Evolutionary conservation across 2,113 vertebrate genomes (phyloP).

Genomic region (Bos taurus): ARS-UCD2.0 NC_037328.1:84933001-84933500

Average conservation of each 20-base stretch:
- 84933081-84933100: background rate
- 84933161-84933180: background rate
- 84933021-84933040: background rate
- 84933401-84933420: background rate
- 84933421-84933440: background rate
- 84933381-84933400: background rate
- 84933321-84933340: background rate
- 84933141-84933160: background rate
- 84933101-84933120: background rate
- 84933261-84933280: background rate
- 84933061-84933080: background rate
- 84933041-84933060: rapidly evolving
- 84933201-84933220: background rate
- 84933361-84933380: background rate
- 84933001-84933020: background rate
- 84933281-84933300: background rate
- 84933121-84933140: background rate
- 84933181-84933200: background rate
- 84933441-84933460: background rate
- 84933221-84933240: background rate
- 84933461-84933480: background rate
- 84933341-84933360: background rate
- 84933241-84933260: background rate
- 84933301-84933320: rapidly evolving
- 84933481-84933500: background rate